Evolutionary conservation across 2,797 vertebrate species (phyloP).

Genomic region (Smutsia temminckii): DNA sequence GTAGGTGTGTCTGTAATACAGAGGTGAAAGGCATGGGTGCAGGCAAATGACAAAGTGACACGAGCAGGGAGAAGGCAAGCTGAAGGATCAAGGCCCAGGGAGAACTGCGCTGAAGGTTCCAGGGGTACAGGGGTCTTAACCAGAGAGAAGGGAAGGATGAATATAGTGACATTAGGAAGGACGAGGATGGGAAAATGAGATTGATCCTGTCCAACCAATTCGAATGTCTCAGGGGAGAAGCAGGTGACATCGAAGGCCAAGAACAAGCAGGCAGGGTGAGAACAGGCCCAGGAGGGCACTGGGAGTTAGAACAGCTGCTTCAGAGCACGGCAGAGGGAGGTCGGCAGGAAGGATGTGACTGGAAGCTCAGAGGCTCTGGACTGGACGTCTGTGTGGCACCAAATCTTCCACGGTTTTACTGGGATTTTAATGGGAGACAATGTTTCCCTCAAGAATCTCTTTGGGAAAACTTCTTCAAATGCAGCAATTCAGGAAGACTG

Average conservation of each 20-base stretch:
- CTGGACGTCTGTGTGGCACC: rapidly evolving
- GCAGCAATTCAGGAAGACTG: not conserved
- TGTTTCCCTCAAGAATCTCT: not conserved
- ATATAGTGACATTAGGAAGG: not conserved
- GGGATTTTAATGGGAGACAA: not conserved
- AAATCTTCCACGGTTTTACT: not conserved
- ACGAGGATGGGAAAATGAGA: too few species aligned
- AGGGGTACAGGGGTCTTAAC: not conserved
- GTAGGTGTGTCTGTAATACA: not conserved
- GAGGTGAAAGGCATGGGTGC: not conserved
- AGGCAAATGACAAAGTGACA: not conserved
- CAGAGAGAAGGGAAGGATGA: not conserved
- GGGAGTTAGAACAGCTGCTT: too few species aligned
- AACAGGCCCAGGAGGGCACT: rapidly evolving
- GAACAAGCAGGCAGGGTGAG: not conserved
- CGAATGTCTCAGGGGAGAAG: not conserved
- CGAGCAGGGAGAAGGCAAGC: not conserved
- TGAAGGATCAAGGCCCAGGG: not conserved
- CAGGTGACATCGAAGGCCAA: not conserved
- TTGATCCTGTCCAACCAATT: too few species aligned
- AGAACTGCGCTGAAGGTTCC: not conserved
- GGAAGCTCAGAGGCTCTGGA: not conserved
- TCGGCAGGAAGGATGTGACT: not conserved
- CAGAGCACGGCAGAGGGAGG: not conserved
- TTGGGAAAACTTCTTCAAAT: not conserved